A percentile compares a stretch with the other conserved stretches of the same genome.
These are phyloP conservation scores for Aegithalos caudatus DNA, from an alignment of 2,113 vertebrate species.

Conservation along the genomic window DNA sequence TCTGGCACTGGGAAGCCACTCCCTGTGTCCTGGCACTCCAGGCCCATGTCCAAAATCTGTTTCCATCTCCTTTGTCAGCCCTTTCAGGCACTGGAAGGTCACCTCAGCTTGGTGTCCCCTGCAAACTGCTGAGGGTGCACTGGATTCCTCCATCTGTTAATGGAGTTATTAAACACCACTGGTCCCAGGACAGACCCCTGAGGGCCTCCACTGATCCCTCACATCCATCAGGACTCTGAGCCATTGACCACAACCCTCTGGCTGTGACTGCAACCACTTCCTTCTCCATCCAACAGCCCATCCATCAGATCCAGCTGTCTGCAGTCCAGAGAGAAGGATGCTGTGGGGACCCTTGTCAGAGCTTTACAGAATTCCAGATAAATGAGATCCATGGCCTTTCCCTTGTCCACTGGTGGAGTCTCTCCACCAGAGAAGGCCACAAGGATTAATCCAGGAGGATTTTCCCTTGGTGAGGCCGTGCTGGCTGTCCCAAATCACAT, in stretches of 20 bases:
- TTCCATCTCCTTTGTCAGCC: background rate
- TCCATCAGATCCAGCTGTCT: background rate
- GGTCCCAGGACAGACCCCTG: background rate
- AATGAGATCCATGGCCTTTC: background rate
- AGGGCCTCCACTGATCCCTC: background rate
- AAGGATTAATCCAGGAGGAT: background rate
- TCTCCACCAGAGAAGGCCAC: background rate
- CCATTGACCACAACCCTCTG: background rate
- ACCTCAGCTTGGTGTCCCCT: background rate
- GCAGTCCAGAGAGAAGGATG: background rate
- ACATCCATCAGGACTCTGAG: background rate
- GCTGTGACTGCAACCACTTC: background rate
- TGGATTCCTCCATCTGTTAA: rapidly evolving
- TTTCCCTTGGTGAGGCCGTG: background rate
- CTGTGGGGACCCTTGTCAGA: background rate
- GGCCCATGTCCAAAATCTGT: background rate
- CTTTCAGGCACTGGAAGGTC: background rate
- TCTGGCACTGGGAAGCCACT: background rate
- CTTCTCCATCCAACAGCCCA: background rate
- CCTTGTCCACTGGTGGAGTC: background rate
- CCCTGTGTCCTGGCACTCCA: background rate
- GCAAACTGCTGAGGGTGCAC: background rate
- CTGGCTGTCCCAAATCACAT: background rate
- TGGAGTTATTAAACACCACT: background rate
- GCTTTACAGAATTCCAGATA: background rate